phyloP scores from a whole-genome alignment of 2,888 invertebrate genomes.

The Rhopalosiphum nymphaeae region DNA sequence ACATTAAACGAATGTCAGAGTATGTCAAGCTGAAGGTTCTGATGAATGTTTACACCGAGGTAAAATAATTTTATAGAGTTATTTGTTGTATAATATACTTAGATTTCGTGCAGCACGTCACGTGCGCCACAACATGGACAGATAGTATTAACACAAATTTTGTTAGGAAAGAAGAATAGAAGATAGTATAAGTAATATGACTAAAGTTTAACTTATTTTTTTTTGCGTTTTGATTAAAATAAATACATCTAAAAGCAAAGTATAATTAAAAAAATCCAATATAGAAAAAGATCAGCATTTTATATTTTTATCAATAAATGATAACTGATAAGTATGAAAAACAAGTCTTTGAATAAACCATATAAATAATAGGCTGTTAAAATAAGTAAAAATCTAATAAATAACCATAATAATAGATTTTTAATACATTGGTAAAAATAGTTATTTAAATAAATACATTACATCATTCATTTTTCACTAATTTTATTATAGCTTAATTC shows the following conservation, averaged over 20 bases:
- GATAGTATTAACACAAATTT: background rate
- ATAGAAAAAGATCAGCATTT: background rate
- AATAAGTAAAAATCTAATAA: background rate
- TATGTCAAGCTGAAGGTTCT: conserved; percentile 3
- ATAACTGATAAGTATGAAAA: background rate
- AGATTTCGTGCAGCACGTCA: conserved; percentile 21
- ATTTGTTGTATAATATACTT: background rate
- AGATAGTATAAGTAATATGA: background rate
- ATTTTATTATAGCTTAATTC: background rate
- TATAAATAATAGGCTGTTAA: background rate
- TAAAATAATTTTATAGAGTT: conserved; percentile 19
- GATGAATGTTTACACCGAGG: background rate
- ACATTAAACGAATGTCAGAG: background rate
- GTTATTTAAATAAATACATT: background rate
- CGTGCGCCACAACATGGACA: conserved; percentile 4
- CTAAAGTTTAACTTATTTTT: background rate
- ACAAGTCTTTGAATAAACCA: background rate
- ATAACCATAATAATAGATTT: background rate
- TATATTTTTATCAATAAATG: background rate
- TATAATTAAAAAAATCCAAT: background rate
- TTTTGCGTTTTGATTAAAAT: background rate
- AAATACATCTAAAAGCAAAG: background rate
- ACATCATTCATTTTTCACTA: background rate
- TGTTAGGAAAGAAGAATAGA: background rate
- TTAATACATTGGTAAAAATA: background rate